phyloP scores from a whole-genome alignment of 2,888 invertebrate genomes.

The Acanthosepion lycidas region DNA sequence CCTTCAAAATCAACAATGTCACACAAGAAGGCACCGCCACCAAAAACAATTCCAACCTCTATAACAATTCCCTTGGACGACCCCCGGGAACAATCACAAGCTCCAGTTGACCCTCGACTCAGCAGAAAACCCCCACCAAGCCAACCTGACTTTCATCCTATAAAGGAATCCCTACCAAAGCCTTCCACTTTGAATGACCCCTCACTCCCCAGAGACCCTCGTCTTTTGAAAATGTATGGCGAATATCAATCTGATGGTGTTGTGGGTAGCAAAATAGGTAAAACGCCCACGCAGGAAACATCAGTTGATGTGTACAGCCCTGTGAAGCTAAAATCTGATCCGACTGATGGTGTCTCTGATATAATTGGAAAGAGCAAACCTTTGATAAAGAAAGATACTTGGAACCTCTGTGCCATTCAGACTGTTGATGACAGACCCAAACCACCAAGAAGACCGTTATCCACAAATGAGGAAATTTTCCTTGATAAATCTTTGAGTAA shows the following conservation, averaged over 20 bases:
- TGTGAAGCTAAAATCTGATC: neutral
- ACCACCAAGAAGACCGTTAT: neutral
- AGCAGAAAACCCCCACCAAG: neutral
- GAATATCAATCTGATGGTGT: neutral
- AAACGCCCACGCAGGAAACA: neutral
- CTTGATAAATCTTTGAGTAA: neutral
- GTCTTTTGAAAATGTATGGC: neutral
- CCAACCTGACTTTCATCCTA: conserved; percentile 1
- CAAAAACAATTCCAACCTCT: neutral
- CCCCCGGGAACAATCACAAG: neutral
- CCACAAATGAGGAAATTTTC: neutral
- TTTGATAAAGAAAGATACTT: neutral
- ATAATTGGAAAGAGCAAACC: neutral
- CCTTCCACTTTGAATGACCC: neutral
- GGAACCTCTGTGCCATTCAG: conserved; percentile 6
- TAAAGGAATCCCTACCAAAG: neutral
- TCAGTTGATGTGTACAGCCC: neutral
- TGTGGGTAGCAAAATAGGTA: neutral
- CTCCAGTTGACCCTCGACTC: conserved; percentile 24
- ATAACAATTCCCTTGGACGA: neutral
- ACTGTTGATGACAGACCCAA: neutral
- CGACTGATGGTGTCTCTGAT: neutral
- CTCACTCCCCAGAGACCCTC: neutral
- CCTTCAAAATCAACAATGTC: neutral
- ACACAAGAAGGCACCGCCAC: neutral